phyloP scores from a whole-genome alignment of 2,797 vertebrate species.

The Cephalopachus bancanus region DNA sequence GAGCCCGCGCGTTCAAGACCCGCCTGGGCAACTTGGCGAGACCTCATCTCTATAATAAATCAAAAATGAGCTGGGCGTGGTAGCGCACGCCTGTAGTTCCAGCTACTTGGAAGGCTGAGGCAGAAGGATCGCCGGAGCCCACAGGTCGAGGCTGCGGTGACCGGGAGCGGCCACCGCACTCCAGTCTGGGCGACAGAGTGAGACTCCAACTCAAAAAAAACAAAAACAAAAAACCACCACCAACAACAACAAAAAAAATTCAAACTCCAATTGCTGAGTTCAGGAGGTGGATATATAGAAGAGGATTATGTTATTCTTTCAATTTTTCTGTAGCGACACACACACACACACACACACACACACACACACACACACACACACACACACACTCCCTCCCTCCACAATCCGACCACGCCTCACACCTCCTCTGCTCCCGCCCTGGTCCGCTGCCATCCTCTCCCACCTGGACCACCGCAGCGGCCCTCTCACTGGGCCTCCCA shows the following conservation, averaged over 20 bases:
- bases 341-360: neutral
- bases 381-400: too few relatives aligned
- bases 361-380: neutral
- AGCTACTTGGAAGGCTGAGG: too few relatives aligned
- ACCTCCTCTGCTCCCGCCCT: fast-evolving
- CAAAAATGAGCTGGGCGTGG: too few relatives aligned
- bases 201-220: too few relatives aligned
- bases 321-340: neutral
- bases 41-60: too few relatives aligned
- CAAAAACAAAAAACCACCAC: neutral
- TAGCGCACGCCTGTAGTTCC: too few relatives aligned
- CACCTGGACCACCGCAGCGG: fast-evolving
- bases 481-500: neutral
- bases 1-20: too few relatives aligned
- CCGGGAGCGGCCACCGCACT: too few relatives aligned
- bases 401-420: neutral
- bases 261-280: neutral
- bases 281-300: neutral
- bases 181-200: too few relatives aligned
- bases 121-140: too few relatives aligned
- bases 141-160: too few relatives aligned
- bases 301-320: neutral
- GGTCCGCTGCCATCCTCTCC: neutral
- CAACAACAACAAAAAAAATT: neutral
- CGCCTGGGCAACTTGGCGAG: too few relatives aligned